Evolutionary conservation across 2,888 invertebrate species (phyloP).

Genomic region (Laspeyria flexula): DNA sequence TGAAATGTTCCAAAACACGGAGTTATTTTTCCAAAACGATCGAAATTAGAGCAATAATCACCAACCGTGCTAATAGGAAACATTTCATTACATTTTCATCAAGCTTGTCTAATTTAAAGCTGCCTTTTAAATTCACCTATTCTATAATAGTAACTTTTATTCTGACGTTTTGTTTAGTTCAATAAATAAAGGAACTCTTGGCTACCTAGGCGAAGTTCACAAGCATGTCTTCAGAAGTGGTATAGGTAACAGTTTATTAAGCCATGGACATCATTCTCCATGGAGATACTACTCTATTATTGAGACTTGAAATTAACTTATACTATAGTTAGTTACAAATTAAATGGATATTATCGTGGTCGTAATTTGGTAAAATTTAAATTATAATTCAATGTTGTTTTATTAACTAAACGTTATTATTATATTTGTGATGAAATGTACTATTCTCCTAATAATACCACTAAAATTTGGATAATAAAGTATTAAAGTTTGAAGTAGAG

Average conservation of each 20-base stretch:
- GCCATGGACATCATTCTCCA: constrained; percentile 1
- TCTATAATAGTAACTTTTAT: constrained; percentile 51
- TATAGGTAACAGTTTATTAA: constrained; percentile 12
- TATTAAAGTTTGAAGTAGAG: constrained; percentile 27
- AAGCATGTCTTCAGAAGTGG: not conserved
- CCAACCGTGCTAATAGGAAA: constrained; percentile 34
- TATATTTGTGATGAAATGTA: constrained; percentile 41
- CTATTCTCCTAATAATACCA: constrained; percentile 39
- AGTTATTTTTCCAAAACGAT: not conserved
- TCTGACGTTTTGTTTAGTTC: constrained; percentile 29
- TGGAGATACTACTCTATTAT: constrained; percentile 8
- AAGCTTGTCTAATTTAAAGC: constrained; percentile 57
- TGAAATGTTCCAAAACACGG: too few species aligned
- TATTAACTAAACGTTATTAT: constrained; percentile 21
- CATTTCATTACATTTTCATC: constrained; percentile 30
- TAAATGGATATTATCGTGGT: constrained; percentile 43
- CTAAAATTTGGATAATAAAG: constrained; percentile 30
- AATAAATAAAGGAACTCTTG: constrained; percentile 17
- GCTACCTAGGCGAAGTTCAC: constrained; percentile 3
- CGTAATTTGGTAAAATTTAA: constrained; percentile 26
- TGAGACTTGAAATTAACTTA: constrained; percentile 36
- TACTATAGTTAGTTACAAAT: constrained; percentile 26
- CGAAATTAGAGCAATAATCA: constrained; percentile 19
- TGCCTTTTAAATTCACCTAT: constrained; percentile 47
- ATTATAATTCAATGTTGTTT: constrained; percentile 18